phyloP scores from a whole-genome alignment of 2,797 vertebrate species.

The Betta splendens region DNA sequence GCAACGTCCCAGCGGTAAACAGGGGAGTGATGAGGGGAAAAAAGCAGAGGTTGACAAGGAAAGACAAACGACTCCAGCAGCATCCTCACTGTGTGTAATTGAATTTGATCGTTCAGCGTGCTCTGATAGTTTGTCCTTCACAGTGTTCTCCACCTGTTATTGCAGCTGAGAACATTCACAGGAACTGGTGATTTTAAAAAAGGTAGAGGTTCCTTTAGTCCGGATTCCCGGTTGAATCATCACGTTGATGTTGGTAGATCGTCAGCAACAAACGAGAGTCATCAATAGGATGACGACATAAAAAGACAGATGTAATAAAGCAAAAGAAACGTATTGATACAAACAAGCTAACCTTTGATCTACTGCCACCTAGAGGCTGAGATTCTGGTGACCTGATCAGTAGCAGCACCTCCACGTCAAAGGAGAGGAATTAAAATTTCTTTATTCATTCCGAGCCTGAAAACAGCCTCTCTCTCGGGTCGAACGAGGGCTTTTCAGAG shows the following conservation, averaged over 20 bases:
- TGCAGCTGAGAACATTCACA: constrained; percentile 5
- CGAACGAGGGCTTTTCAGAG: constrained; percentile 30
- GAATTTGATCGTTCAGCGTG: constrained; percentile 7
- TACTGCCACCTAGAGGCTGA: background rate
- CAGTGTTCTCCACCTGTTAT: background rate
- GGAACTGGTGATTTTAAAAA: background rate
- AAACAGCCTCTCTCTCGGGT: constrained; percentile 29
- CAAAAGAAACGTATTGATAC: background rate
- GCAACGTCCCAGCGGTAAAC: constrained; percentile 20
- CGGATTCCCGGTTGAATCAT: no score
- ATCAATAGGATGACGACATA: no score
- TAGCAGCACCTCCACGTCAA: constrained; percentile 7
- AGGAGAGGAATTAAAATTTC: constrained; percentile 27
- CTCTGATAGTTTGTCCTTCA: constrained; percentile 12
- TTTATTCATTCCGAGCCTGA: constrained; percentile 2
- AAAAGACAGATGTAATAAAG: no score
- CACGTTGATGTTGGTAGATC: no score
- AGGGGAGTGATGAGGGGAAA: constrained; percentile 21
- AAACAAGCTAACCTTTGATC: background rate
- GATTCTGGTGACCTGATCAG: no score
- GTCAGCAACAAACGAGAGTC: no score
- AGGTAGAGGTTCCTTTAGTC: no score
- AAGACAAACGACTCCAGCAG: constrained; percentile 31
- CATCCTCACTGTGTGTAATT: constrained; percentile 21
- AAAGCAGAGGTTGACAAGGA: constrained; percentile 20